Evolutionary conservation across 2,888 invertebrate genomes (phyloP), one percentile per base, ranked within the genome.

Genomic region (Pinctada fucata): DNA sequence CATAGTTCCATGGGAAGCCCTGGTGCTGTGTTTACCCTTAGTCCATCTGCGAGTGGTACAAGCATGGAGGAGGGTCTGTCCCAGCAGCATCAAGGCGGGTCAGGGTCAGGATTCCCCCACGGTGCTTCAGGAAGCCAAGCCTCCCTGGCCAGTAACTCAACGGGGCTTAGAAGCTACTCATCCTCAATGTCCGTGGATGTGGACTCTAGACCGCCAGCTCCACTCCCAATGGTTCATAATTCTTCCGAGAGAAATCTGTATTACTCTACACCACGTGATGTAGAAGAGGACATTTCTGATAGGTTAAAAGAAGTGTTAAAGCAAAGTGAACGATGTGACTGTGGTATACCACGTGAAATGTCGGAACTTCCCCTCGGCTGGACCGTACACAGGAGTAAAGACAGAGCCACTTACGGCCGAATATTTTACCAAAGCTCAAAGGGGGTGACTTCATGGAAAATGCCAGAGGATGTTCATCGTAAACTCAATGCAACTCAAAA

Each of bases 321-420:
- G 69, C 82, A 84, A 2, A 84, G 78, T 78, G 89, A 89, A 68
- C 69, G 79, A 0, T 89, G 89, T 85, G 89, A 89, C 58, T 89
- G 89, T 83, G 89, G 89, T 2, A 85, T 89, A 74, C 82, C 87
- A 1, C 74, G 88, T 52, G 73, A 82, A 45, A 82, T 87, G 66
- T 85, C 87, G 3, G 86, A 87, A 64, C 75, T 89, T 52, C 87
- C 86, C 1, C 48, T 81, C 31, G 87, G 87, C 5, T 89, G 89
- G 89, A 86, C 88, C 3, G 85, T 89, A 31, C 89, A 89, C 75
- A 79, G 86, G 47, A 88, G 88, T 76, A 85, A 87, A 71, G 88
- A 88, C 51, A 63, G 76, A 3, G 67, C 67, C 47, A 86, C 87
- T 0, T 74, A 72, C 16, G 86, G 87, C 4, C 76, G 83, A 66